Evolutionary conservation across 2,113 vertebrate species (phyloP), one percentile per base, ranked within the genome.

Genomic region (Amphiprion ocellaris): DNA sequence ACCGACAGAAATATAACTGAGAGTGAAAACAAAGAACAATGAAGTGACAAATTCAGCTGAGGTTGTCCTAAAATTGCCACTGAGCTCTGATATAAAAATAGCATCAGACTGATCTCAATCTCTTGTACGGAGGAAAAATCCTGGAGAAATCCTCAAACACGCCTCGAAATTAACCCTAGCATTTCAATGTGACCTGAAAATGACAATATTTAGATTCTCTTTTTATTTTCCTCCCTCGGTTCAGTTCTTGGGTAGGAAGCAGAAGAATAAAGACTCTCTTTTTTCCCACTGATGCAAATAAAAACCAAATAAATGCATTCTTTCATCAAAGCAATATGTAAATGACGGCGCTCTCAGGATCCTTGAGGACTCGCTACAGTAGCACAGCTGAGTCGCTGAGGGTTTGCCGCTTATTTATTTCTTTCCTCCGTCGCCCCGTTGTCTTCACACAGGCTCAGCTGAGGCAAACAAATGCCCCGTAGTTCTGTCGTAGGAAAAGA

Each of bases 281-380:
- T 26, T 37, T 77, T 79, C 54, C 68, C 72, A 73, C 74, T 65
- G 69, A 84, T 69, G 75, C 84, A 82, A 81, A 89, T 88, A 87
- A 87, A 90, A 89, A 83, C 41, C 59, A 82, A 81, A 87, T 77
- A 83, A 85, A 83, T 71, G 68, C 26, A 66, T 89, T 86, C 74
- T 86, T 61, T 89, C 90, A 91, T 93, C 89, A 91, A 91, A 93
- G 89, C 79, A 82, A 77, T 91, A 92, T 92, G 90, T 79, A 91
- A 92, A 93, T 92, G 85, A 81, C 26, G n/a, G 50, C 63, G 60
- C 89, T 90, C 86, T 83, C 63, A 81, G 89, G 83, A 82, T 91
- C 89, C 89, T 90, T 2, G 28, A 87, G 92, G 92, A 89, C 80
- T 59, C 8, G 30, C 82, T 79, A 54, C 77, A 75, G 82, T 63